Evolutionary conservation across 2,113 vertebrate genomes (phyloP).

Genomic region (Macroglossus sobrinus): DNA sequence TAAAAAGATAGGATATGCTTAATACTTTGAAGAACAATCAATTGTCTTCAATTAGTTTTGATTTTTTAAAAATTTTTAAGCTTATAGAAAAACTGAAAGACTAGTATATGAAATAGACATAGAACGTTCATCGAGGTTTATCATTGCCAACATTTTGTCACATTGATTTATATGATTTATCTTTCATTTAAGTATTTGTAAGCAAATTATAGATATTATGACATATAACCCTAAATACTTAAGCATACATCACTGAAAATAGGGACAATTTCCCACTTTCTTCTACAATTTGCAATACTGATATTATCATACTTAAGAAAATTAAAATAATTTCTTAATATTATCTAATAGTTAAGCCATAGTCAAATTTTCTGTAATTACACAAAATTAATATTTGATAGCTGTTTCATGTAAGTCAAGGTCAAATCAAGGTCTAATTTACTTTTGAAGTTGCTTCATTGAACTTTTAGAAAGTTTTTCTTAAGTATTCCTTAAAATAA

Average conservation of each 20-base stretch:
- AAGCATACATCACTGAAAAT: background rate
- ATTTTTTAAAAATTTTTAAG: background rate
- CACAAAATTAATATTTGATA: background rate
- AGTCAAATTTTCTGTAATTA: background rate
- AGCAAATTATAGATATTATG: background rate
- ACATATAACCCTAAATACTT: background rate
- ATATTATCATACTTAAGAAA: background rate
- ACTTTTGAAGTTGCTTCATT: slow-evolving; percentile 20
- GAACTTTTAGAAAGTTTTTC: background rate
- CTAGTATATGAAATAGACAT: background rate
- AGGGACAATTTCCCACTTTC: background rate
- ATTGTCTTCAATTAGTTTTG: background rate
- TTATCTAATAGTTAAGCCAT: background rate
- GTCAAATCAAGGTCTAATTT: background rate
- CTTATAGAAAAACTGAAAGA: background rate
- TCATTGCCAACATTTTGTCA: background rate
- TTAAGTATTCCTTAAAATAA: background rate
- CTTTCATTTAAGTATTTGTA: background rate
- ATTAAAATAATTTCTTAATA: slow-evolving; percentile 1
- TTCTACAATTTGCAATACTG: background rate
- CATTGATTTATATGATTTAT: background rate
- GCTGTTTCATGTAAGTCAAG: background rate
- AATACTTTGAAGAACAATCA: background rate
- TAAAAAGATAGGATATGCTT: background rate
- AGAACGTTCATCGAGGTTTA: background rate